Evolutionary conservation across 2,888 invertebrate genomes (phyloP).

Genomic region (Xanthia togata): DNA sequence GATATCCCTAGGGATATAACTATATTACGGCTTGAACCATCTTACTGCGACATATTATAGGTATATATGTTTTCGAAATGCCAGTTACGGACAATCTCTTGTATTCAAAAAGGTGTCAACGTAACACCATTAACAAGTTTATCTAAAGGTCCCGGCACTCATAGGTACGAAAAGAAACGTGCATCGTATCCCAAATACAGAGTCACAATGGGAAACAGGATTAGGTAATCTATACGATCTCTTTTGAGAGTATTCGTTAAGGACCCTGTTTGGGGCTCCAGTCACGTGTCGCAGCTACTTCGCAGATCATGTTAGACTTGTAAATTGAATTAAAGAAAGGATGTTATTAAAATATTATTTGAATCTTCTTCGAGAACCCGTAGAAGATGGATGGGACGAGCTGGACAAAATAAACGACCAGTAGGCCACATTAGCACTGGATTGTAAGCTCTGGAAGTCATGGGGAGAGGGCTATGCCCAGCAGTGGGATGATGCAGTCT

Average conservation of each 20-base stretch:
- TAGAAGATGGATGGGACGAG: too few relatives aligned
- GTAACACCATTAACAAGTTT: constrained; percentile 55
- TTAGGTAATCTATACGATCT: constrained; percentile 72
- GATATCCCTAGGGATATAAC: too few relatives aligned
- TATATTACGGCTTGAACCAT: too few relatives aligned
- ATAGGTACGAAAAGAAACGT: constrained; percentile 57
- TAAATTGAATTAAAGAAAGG: constrained; percentile 45
- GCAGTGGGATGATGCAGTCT: too few relatives aligned
- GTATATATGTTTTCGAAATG: too few relatives aligned
- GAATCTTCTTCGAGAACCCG: too few relatives aligned
- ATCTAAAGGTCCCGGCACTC: constrained; percentile 35
- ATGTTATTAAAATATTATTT: neutral
- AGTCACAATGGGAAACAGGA: constrained; percentile 69
- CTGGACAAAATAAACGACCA: too few relatives aligned
- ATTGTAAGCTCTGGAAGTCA: too few relatives aligned
- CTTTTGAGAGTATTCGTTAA: constrained; percentile 58
- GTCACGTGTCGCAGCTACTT: constrained; percentile 55
- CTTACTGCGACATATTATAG: too few relatives aligned
- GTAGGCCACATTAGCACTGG: too few relatives aligned
- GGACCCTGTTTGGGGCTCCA: constrained; percentile 38
- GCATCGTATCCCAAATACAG: constrained; percentile 53
- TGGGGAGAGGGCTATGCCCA: too few relatives aligned
- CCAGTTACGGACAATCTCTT: neutral
- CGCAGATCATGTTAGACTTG: constrained; percentile 33
- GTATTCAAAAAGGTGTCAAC: constrained; percentile 37